A percentile compares a stretch with the other conserved stretches of the same genome.
These are phyloP conservation scores for Seira sanloemensis DNA, from an alignment of 2,888 invertebrate genomes.

Conservation along the genomic window DNA sequence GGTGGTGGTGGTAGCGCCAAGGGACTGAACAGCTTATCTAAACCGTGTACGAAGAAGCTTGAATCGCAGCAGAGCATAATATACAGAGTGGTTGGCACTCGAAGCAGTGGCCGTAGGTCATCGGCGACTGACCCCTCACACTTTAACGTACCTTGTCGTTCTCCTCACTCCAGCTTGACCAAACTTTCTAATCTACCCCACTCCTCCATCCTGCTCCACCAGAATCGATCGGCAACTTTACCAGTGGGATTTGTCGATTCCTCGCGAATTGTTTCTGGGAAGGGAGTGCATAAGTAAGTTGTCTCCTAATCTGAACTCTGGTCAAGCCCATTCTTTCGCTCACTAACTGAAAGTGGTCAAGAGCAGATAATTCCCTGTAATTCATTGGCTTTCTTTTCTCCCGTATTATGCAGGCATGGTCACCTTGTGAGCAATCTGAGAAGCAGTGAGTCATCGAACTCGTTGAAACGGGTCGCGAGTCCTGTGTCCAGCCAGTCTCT, in stretches of 20 bases:
- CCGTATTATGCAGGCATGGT: constrained; percentile 42
- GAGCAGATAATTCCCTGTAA: neutral
- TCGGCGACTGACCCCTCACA: constrained; percentile 46
- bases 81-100: constrained; percentile 70
- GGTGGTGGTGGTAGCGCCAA: constrained; percentile 23
- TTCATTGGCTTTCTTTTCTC: too few species aligned
- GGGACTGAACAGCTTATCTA: constrained; percentile 43
- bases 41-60: constrained; percentile 44
- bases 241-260: constrained; percentile 60
- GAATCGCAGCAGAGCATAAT: constrained; percentile 66
- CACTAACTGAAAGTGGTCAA: neutral
- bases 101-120: constrained; percentile 62
- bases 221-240: constrained; percentile 54
- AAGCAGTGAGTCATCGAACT: constrained; percentile 51
- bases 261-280: constrained; percentile 48
- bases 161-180: constrained; percentile 15
- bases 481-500: constrained; percentile 33
- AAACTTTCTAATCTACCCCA: constrained; percentile 49
- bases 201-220: constrained; percentile 10
- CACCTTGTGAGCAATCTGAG: constrained; percentile 55
- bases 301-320: neutral
- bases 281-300: constrained; percentile 58
- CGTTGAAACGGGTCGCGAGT: constrained; percentile 48
- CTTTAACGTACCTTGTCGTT: constrained; percentile 16
- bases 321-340: too few species aligned